Percentiles rank a stretch among this genome's conserved stretches.
These are phyloP conservation scores for Blomia tropicalis DNA, from an alignment of 2,888 invertebrate species.

Conservation along the genomic window DNA sequence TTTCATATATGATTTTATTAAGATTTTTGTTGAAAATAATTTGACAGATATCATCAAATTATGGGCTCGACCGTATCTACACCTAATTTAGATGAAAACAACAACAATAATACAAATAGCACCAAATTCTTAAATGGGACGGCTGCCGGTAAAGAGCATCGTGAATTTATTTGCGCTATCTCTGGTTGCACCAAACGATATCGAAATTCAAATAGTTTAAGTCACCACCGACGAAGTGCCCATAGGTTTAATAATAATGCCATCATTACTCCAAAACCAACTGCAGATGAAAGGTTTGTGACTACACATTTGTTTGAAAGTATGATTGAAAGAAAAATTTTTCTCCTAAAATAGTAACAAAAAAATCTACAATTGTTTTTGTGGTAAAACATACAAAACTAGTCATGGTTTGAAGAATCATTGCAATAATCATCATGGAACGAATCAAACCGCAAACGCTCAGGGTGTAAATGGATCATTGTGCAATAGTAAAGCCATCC, in stretches of 20 bases:
- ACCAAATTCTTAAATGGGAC: conserved; percentile 19
- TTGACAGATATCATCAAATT: not conserved
- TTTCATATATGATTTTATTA: too few species aligned
- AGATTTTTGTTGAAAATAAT: not conserved
- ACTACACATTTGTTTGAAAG: not conserved
- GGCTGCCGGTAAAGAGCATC: too few species aligned
- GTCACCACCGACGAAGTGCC: conserved; percentile 34
- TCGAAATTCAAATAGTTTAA: conserved; percentile 36
- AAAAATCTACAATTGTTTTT: conserved; percentile 34
- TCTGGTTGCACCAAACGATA: conserved; percentile 36
- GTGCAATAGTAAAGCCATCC: too few species aligned
- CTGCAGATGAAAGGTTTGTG: not conserved
- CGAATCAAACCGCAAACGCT: too few species aligned
- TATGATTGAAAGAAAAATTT: not conserved
- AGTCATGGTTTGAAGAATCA: conserved; percentile 60
- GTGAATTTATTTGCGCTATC: conserved; percentile 34
- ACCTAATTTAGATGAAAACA: not conserved
- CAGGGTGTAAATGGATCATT: too few species aligned
- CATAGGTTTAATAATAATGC: conserved; percentile 12
- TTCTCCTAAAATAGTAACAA: not conserved
- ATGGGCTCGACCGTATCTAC: not conserved
- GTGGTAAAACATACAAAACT: conserved; percentile 70
- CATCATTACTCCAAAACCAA: not conserved
- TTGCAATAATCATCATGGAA: conserved; percentile 40
- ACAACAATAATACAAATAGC: too few species aligned